phyloP scores from a whole-genome alignment of 2,797 vertebrate species.

The Chiroxiphia lanceolata region DNA sequence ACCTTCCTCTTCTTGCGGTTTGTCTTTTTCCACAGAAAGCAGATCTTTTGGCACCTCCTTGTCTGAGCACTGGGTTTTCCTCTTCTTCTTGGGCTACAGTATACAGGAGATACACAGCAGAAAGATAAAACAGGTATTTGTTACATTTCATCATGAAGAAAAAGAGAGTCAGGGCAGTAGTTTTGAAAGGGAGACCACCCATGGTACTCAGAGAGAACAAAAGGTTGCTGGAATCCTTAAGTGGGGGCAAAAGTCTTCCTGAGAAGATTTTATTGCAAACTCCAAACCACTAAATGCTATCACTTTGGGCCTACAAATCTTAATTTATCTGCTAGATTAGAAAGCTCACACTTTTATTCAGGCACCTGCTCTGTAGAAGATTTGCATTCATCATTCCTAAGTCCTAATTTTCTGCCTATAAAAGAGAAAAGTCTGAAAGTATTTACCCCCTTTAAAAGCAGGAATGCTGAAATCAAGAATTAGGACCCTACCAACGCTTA shows the following conservation, averaged over 20 bases:
- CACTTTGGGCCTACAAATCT: not conserved
- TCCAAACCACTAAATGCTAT: not conserved
- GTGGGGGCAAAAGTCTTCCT: not conserved
- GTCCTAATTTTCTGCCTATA: not conserved
- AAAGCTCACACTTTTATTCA: not conserved
- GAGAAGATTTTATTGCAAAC: not conserved
- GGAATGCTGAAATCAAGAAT: not conserved
- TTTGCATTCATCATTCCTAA: not conserved
- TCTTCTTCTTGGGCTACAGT: slow-evolving; percentile 52
- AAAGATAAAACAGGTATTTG: not conserved
- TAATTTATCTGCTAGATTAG: not conserved
- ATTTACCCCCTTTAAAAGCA: not conserved
- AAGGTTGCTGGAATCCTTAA: not conserved
- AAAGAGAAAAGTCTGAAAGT: not conserved
- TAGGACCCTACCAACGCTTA: not conserved
- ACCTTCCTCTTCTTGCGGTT: slow-evolving; percentile 55
- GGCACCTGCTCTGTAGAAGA: not conserved
- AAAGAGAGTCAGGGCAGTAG: not conserved
- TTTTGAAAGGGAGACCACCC: not conserved
- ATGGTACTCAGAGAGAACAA: not conserved
- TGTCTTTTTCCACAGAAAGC: slow-evolving; percentile 31
- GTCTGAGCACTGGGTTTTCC: slow-evolving; percentile 21
- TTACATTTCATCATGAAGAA: not conserved
- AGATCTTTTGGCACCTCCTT: not conserved
- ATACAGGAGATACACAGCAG: not conserved